Conservation (phyloP, 2,113 vertebrate species). For the Hippocampus guttulatus region DNA sequence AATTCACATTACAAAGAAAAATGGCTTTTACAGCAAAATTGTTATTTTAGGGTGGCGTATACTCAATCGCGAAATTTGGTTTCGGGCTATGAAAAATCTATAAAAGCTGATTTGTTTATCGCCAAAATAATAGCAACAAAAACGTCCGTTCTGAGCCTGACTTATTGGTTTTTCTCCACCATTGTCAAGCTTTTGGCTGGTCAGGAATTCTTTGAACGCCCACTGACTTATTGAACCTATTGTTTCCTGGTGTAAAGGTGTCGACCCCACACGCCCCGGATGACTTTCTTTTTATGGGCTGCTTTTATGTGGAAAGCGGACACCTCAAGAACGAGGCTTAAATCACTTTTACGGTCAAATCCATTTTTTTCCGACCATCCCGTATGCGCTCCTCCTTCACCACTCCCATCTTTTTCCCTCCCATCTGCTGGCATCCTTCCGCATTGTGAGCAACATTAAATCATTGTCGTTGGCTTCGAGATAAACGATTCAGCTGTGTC, state of each 20-base stretch:
- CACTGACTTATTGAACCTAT: constrained; percentile 55
- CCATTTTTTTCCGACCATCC: constrained; percentile 38
- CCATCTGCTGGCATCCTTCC: neutral
- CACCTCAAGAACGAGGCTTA: constrained; percentile 40
- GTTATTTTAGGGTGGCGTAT: too few relatives aligned
- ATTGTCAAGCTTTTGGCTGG: constrained; percentile 26
- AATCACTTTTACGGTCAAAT: constrained; percentile 61
- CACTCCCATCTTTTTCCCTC: constrained; percentile 8
- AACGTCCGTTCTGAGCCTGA: neutral
- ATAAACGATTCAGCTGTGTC: neutral
- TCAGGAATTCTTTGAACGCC: constrained; percentile 47
- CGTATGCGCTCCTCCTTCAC: constrained; percentile 13
- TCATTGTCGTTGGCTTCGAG: constrained; percentile 8
- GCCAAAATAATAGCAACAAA: neutral
- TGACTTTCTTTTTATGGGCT: constrained; percentile 24
- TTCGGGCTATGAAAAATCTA: too few relatives aligned
- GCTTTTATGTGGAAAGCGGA: constrained; percentile 54
- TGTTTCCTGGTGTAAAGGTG: constrained; percentile 47
- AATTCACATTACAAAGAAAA: too few relatives aligned
- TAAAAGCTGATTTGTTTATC: too few relatives aligned
- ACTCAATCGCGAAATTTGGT: too few relatives aligned
- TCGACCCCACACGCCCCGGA: constrained; percentile 32
- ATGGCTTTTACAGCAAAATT: too few relatives aligned
- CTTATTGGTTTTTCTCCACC: constrained; percentile 25
- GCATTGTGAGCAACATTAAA: constrained; percentile 7